Evolutionary conservation across 2,113 vertebrate genomes (phyloP).

Genomic region (Microcebus jonahi): DNA sequence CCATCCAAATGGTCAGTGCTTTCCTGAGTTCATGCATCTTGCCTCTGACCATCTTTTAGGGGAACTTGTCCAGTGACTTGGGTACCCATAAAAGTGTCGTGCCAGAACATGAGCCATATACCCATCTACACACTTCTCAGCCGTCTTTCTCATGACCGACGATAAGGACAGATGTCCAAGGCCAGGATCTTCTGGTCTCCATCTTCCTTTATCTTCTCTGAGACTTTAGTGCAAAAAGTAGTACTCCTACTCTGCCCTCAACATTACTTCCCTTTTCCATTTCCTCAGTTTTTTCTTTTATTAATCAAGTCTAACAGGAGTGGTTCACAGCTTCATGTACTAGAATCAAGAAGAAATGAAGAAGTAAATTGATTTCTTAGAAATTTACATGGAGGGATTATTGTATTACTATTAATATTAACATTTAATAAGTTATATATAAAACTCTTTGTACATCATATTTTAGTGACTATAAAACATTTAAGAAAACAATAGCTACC

Average conservation of each 20-base stretch:
- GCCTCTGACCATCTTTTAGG: neutral
- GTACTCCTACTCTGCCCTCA: neutral
- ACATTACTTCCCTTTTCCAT: neutral
- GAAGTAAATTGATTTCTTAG: neutral
- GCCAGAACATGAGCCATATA: neutral
- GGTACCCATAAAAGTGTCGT: neutral
- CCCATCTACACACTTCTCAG: neutral
- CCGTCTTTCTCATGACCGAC: neutral
- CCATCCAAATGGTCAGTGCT: neutral
- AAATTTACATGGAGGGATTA: neutral
- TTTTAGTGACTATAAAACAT: neutral
- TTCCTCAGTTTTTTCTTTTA: neutral
- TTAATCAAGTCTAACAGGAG: neutral
- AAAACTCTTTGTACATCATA: neutral
- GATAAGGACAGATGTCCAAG: neutral
- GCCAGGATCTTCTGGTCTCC: neutral
- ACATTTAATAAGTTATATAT: neutral
- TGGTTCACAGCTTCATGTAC: neutral
- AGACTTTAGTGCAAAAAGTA: neutral
- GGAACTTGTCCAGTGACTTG: neutral
- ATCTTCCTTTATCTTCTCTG: neutral
- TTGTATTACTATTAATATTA: neutral
- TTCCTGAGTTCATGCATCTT: neutral
- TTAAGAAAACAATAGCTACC: neutral
- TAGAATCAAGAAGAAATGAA: neutral